These are phyloP conservation scores for Xyrichtys novacula DNA, from an alignment of 2,797 vertebrate species.

Conservation along the genomic window DNA sequence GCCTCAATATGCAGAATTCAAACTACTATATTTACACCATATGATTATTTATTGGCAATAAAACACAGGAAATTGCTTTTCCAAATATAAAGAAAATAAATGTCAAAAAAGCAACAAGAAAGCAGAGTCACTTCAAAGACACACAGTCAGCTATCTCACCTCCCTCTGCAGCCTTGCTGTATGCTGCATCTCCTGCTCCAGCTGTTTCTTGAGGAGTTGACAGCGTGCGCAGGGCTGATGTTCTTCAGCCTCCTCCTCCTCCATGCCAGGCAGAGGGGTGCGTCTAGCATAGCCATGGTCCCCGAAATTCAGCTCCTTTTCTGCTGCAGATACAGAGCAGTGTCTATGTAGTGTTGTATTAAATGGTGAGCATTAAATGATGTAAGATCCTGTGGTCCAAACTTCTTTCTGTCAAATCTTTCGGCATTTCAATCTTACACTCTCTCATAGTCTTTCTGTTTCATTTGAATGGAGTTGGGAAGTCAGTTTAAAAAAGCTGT, in stretches of 20 bases:
- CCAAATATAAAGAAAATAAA: background rate
- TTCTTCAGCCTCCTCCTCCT: conserved; percentile 75
- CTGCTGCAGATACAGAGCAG: conserved; percentile 59
- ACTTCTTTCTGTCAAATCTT: too few relatives aligned
- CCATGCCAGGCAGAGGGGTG: conserved; percentile 75
- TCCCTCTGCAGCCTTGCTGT: conserved; percentile 84
- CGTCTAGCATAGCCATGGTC: conserved; percentile 87
- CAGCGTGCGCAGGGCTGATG: conserved; percentile 82
- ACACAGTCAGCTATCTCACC: conserved; percentile 56
- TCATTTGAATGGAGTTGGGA: too few relatives aligned
- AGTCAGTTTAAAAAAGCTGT: too few relatives aligned
- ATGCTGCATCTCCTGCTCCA: conserved; percentile 86
- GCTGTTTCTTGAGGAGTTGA: conserved; percentile 82
- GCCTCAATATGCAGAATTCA: too few relatives aligned
- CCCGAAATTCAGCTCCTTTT: conserved; percentile 84
- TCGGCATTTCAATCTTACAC: too few relatives aligned
- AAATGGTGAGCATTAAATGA: background rate
- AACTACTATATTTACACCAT: too few relatives aligned
- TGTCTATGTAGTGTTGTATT: background rate
- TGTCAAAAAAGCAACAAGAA: background rate
- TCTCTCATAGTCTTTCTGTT: too few relatives aligned
- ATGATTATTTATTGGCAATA: too few relatives aligned
- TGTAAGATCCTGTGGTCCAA: background rate
- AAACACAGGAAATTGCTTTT: background rate
- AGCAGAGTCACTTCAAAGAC: background rate